Evolutionary conservation across 2,797 vertebrate species (phyloP).

Genomic region (Coregonus sp.): DNA sequence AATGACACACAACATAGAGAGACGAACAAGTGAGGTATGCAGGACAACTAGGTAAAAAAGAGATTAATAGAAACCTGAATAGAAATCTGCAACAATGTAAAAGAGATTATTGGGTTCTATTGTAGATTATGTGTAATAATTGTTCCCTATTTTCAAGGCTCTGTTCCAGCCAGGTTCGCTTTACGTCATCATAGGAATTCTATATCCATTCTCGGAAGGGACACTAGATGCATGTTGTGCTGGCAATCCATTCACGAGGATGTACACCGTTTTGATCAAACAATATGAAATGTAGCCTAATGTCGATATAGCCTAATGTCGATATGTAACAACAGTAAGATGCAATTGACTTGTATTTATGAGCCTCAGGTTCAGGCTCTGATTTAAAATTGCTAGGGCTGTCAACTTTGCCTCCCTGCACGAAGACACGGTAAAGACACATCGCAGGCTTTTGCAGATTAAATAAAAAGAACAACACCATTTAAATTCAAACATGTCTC

Average conservation of each 20-base stretch:
- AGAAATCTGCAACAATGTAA: not conserved
- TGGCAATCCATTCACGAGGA: not conserved
- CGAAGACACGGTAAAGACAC: constrained; percentile 27
- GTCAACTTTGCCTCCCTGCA: constrained; percentile 72
- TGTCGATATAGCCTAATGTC: not conserved
- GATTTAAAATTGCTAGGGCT: constrained; percentile 37
- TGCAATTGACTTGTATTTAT: not conserved
- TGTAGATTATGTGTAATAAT: not conserved
- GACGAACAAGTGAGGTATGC: too few relatives aligned
- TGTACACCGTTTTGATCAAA: not conserved
- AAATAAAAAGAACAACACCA: not conserved
- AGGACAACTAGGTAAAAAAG: too few relatives aligned
- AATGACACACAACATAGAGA: too few relatives aligned
- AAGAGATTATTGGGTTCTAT: not conserved
- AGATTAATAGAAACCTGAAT: not conserved
- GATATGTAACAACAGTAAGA: not conserved
- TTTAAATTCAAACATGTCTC: not conserved
- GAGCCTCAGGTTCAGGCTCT: constrained; percentile 60
- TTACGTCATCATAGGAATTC: not conserved
- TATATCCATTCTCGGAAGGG: not conserved
- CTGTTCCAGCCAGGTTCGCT: not conserved
- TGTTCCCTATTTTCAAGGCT: not conserved
- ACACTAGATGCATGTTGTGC: constrained; percentile 4
- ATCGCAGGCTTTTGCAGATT: not conserved
- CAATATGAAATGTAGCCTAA: not conserved